These are phyloP conservation scores for Trypoxylus dichotomus DNA, from an alignment of 1,140 invertebrate species.

Conservation along the genomic window DNA sequence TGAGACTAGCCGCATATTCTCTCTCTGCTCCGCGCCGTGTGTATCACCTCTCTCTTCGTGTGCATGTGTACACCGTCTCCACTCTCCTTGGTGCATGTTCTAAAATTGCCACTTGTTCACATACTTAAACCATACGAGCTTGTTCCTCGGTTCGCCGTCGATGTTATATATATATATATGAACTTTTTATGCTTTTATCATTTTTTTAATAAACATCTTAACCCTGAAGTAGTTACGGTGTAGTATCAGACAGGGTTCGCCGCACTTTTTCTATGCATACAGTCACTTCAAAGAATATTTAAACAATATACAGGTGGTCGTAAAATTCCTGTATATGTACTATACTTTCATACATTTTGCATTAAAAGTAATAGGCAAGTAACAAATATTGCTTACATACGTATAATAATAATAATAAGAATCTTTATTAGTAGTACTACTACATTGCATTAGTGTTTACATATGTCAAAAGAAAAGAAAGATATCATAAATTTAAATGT, in stretches of 20 bases:
- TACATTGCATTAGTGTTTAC: no score
- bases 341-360: no score
- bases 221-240: not conserved
- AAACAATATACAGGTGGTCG: no score
- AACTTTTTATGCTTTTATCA: constrained; percentile 5
- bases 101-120: constrained; percentile 25
- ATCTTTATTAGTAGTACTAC: no score
- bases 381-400: no score
- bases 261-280: not conserved
- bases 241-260: not conserved
- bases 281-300: no score
- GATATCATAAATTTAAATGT: no score
- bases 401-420: no score
- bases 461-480: no score
- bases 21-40: not conserved
- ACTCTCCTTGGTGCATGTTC: not conserved
- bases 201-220: constrained; percentile 15
- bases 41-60: constrained; percentile 17
- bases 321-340: no score
- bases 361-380: no score
- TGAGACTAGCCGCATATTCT: constrained; percentile 8
- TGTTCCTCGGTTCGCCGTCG: not conserved
- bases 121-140: not conserved
- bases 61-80: not conserved
- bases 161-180: not conserved